Base-by-base conservation (phyloP, 1,140 invertebrate species). In the Bombus polaris region DNA sequence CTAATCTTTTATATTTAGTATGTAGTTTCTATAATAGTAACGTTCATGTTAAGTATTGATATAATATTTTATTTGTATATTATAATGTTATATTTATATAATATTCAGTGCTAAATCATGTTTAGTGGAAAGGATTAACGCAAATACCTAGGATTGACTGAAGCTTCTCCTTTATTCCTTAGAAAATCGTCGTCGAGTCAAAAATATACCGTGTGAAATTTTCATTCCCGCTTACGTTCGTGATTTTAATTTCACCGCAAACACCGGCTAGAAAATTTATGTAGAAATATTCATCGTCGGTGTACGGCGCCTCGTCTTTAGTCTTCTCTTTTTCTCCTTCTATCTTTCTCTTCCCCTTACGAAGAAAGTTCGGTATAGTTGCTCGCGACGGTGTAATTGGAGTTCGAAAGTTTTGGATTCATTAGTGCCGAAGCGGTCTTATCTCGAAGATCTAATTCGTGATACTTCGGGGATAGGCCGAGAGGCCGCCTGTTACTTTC, bases 321-420 rank as follows among this genome's bases (percentile, higher is more conserved):
- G 28, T 42, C 47, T 70, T n/a, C 5, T 25, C n/a, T n/a, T 39
- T 35, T 10, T 18, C 44, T 59, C 13, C 22, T 57, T 39, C 59
- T 32, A 3, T 32, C 28, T 37, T 42, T 74, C 18, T 42, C 15
- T 18, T 25, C 57, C 25, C 65, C 78, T 76, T 57, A 22, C 57
- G 80, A 53, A 70, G 85, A 88, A 86, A 89, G 73, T 89, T 89
- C n/a, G 73, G 81, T 88, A 70, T 87, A 89, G 88, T 89, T 89
- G 73, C 88, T 68, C 76, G 80, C 81, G 81, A 89, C 79, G 87
- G 59, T 86, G 89, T 91, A 93, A 93, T 87, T 90, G 89, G 91
- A 93, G 88, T 93, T 92, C 88, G 85, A 92, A 93, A 94, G 93
- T 93, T 91, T 62, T 89, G 91, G 91, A 93, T 92, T 94, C 93